Evolutionary conservation across 2,888 invertebrate species (phyloP).

Genomic region (Pseudolycoriella hygida): DNA sequence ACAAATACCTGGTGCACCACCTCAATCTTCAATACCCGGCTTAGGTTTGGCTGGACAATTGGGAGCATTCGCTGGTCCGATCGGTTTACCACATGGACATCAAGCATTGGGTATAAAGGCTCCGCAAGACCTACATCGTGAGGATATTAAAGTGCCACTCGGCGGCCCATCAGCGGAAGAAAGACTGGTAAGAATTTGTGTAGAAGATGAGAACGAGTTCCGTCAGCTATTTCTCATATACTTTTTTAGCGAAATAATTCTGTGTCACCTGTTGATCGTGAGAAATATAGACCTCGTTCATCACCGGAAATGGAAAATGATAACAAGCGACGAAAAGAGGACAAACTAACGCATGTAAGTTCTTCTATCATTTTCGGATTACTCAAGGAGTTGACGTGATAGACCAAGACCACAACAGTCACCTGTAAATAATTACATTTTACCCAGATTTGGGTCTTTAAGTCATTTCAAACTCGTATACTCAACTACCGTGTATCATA

Average conservation of each 20-base stretch:
- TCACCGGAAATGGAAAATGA: constrained; percentile 59
- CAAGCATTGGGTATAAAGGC: constrained; percentile 29
- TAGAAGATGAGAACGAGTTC: too few species aligned
- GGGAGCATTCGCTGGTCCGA: constrained; percentile 28
- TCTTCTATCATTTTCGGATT: constrained; percentile 2
- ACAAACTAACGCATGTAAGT: constrained; percentile 74
- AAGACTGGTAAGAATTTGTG: constrained; percentile 32
- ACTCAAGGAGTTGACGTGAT: neutral
- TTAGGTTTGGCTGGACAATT: constrained; percentile 26
- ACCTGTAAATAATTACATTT: constrained; percentile 9
- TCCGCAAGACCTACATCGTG: constrained; percentile 29
- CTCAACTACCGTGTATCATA: too few species aligned
- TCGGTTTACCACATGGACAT: constrained; percentile 28
- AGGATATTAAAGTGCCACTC: constrained; percentile 28
- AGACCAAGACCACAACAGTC: constrained; percentile 12
- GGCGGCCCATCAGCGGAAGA: constrained; percentile 36
- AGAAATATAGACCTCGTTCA: constrained; percentile 67
- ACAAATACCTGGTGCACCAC: constrained; percentile 47
- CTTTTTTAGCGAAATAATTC: constrained; percentile 46
- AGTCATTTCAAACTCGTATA: too few species aligned
- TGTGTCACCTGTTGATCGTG: constrained; percentile 63
- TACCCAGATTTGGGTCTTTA: too few species aligned
- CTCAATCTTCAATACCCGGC: constrained; percentile 30
- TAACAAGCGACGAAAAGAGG: constrained; percentile 67
- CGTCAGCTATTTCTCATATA: constrained; percentile 12